Evolutionary conservation across 2,797 vertebrate species (phyloP).

Genomic region (Ibycter americanus): DNA sequence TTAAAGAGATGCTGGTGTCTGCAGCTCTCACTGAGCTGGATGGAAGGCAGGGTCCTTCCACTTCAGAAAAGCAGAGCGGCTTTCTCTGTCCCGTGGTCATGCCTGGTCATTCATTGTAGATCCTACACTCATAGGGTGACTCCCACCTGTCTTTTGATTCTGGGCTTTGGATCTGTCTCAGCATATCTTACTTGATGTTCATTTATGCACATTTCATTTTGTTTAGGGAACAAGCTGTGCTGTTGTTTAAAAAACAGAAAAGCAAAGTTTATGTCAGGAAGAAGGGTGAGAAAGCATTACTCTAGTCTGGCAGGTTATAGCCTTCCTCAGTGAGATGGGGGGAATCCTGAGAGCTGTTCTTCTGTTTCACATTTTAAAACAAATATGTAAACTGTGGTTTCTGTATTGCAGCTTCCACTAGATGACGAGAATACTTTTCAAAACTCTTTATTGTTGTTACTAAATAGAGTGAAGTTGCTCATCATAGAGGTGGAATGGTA

Average conservation of each 20-base stretch:
- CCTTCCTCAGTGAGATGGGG: neutral
- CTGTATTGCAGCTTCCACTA: neutral
- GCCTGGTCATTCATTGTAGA: neutral
- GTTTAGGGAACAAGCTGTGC: neutral
- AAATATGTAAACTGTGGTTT: neutral
- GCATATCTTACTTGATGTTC: neutral
- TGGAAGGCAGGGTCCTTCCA: neutral
- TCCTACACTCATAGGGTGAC: neutral
- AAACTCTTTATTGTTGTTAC: neutral
- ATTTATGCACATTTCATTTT: neutral
- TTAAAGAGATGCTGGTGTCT: neutral
- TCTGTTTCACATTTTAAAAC: neutral
- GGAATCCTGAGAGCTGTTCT: neutral
- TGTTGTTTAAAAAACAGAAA: neutral
- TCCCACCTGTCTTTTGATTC: neutral
- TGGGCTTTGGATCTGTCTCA: neutral
- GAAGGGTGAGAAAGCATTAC: neutral
- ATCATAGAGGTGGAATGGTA: neutral
- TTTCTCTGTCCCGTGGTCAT: neutral
- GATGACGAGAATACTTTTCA: neutral
- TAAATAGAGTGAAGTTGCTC: neutral
- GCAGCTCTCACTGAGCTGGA: neutral
- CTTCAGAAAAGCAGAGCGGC: neutral
- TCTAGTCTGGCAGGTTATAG: neutral
- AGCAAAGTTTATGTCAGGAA: neutral